Evolutionary conservation across 1,140 invertebrate species (phyloP), one percentile per base, ranked within the genome.

Genomic region (Ceratosolen solmsi): DNA sequence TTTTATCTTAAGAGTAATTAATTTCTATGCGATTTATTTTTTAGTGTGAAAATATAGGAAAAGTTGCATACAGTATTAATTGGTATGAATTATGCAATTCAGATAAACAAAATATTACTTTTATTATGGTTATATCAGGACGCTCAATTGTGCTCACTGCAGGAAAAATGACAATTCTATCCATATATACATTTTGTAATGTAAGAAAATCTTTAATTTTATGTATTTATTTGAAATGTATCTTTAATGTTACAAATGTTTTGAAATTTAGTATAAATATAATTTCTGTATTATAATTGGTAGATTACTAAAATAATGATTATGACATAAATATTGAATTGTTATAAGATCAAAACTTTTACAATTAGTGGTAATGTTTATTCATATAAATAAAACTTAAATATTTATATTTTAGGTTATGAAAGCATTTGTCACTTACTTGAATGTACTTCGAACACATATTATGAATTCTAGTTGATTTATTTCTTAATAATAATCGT

Each of bases 391-490:
- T 13, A 30, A n/a, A 72, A 30, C 71, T 82, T 30, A 71, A 46
- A 15, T 17, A 38, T 58, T 75, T 15, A 25, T 71, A 11, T 80
- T 84, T 25, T 56, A 87, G 80, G 75, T 84, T 27, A 33, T 82
- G 33, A 85, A 87, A 36, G 75, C 60, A 58, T 84, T 81, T 2
- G n/a, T 84, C 9, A 79, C 75, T 5, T 84, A 87, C 76, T 82
- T 87, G 56, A 86, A 88, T 65, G 83, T 83, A 30, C 22, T 86
- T 20, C 82, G 77, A 13, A 84, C 72, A 8, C 22, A 30, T 15
- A 76, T 63, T 54, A n/a, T n/a, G 30, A 75, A 97, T 95, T 36
- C 17, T n/a, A 65, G n/a, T 17, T 13, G 11, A 15, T 60, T 30
- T 25, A 27, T 60, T 30, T 2, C 2, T 30, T 1, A 60, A 30